A percentile compares a stretch with the other conserved stretches of the same genome.
Evolutionary conservation across 2,113 vertebrate species (phyloP).

Genomic region (Sorex fumeus): DNA sequence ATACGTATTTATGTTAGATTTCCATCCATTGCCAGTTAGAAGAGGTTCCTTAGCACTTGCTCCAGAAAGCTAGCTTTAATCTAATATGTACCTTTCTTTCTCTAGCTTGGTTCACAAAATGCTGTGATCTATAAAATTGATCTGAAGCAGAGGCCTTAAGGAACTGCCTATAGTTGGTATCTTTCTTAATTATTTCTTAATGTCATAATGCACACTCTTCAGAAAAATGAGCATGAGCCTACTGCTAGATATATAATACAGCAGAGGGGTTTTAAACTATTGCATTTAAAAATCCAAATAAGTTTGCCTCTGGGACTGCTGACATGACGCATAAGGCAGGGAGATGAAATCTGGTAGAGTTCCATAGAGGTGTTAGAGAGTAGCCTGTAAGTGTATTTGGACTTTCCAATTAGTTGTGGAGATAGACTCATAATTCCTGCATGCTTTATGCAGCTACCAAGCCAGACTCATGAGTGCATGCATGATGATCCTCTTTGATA

Average conservation of each 20-base stretch:
- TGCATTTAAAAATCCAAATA: constrained; percentile 45
- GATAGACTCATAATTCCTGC: neutral
- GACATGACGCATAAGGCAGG: neutral
- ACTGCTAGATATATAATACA: constrained; percentile 67
- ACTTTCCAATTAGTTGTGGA: constrained; percentile 19
- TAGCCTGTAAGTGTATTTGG: constrained; percentile 23
- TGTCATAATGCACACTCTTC: constrained; percentile 62
- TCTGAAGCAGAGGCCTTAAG: constrained; percentile 47
- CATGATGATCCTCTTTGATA: neutral
- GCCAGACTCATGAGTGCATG: neutral
- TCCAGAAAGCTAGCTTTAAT: constrained; percentile 29
- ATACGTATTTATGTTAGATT: neutral
- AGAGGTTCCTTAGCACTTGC: neutral
- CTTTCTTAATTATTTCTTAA: constrained; percentile 41
- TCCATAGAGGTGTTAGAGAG: constrained; percentile 7
- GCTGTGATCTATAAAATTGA: constrained; percentile 62
- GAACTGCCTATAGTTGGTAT: neutral
- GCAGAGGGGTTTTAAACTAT: constrained; percentile 22
- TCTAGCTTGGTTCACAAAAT: neutral
- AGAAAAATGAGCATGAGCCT: constrained; percentile 34
- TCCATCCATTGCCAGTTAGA: neutral
- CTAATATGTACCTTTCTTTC: constrained; percentile 40
- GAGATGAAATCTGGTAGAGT: constrained; percentile 35
- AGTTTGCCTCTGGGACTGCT: constrained; percentile 53
- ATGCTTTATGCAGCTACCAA: neutral